Conservation (phyloP, 2,888 invertebrate genomes). For the Dasysyrphus albostriatus region DNA sequence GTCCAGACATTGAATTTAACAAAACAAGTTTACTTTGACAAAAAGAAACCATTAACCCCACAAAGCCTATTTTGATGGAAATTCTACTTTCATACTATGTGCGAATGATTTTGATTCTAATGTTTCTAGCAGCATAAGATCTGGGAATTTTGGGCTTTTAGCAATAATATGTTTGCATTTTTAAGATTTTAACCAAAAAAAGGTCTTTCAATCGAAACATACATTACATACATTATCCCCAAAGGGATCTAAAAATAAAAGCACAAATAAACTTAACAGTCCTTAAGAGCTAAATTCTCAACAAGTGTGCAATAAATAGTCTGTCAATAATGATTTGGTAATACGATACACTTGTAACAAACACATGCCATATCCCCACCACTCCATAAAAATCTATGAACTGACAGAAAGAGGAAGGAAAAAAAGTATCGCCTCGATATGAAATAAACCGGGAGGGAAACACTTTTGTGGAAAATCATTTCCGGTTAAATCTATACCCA, state of each 20-base stretch:
- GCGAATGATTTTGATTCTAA: too few species aligned
- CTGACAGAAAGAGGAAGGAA: constrained; percentile 63
- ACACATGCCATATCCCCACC: constrained; percentile 41
- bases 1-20: neutral
- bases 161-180: too few species aligned
- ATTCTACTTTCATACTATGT: too few species aligned
- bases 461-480: constrained; percentile 75
- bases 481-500: constrained; percentile 71
- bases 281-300: constrained; percentile 59
- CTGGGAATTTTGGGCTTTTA: too few species aligned
- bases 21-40: neutral
- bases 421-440: constrained; percentile 60
- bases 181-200: too few species aligned
- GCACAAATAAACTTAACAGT: constrained; percentile 18
- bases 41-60: too few species aligned
- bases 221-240: neutral
- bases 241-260: neutral
- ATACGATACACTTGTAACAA: constrained; percentile 78
- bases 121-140: too few species aligned
- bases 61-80: too few species aligned
- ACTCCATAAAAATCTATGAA: constrained; percentile 75
- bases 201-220: too few species aligned
- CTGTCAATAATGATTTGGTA: constrained; percentile 78
- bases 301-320: constrained; percentile 78
- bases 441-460: constrained; percentile 73